Evolutionary conservation across 2,888 invertebrate species (phyloP), one percentile per base, ranked within the genome.

Genomic region (Leptogaster cylindrica): DNA sequence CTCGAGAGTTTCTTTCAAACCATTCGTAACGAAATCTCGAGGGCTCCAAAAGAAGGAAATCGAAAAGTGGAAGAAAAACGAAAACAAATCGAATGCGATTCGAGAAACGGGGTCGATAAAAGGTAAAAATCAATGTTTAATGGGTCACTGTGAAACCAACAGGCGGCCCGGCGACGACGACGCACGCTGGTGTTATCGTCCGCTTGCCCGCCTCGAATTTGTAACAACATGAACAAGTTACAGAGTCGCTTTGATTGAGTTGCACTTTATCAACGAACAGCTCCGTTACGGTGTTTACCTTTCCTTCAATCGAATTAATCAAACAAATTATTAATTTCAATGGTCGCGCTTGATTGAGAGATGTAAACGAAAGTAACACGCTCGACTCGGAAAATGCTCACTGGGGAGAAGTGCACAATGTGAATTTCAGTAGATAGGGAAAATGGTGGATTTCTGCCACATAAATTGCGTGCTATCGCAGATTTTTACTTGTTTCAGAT

Each of bases 121-220:
- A 61, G 61, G 44, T 61, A 61, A 44, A 61, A 61, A 61, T 61
- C 61, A 61, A n/a, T n/a, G 44, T 41, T 61, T 61, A 61, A 61
- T 61, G 44, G 61, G 61, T 61, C 61, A 61, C 44, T 61, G 28
- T n/a, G n/a, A 44, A 61, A 23, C 5, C 39, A 27, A 39, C 33
- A 31, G 6, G 33, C 31, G 23, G 36, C n/a, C n/a, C n/a, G n/a
- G n/a, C n/a, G n/a, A n/a, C n/a, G n/a, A n/a, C n/a, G n/a, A n/a
- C n/a, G n/a, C n/a, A n/a, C n/a, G n/a, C n/a, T n/a, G 39, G 23
- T 39, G 55, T 23, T 23, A 39, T 55, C n/a, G n/a, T n/a, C 55
- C 36, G 10, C 23, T 12, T 39, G 39, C n/a, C n/a, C n/a, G n/a
- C n/a, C n/a, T n/a, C n/a, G n/a, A n/a, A n/a, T n/a, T n/a, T n/a